Evolutionary conservation across 2,888 invertebrate genomes (phyloP).

Genomic region (Drosophila borealis): DNA sequence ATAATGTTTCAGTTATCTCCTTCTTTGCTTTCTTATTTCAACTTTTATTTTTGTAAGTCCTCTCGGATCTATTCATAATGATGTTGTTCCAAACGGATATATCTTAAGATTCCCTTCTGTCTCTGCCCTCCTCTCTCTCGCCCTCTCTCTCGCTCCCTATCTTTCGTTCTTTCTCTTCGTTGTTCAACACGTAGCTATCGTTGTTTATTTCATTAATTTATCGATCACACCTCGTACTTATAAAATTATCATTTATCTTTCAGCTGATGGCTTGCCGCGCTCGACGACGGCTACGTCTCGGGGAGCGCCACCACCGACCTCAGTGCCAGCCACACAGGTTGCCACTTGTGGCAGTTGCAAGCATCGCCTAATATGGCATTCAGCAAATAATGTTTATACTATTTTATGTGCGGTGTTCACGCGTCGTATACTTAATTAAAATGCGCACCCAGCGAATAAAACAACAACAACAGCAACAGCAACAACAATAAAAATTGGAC

Average conservation of each 20-base stretch:
- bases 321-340: constrained; percentile 41
- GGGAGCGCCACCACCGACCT: constrained; percentile 22
- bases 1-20: no score
- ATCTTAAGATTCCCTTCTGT: background rate
- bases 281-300: background rate
- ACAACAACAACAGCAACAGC: constrained; percentile 7
- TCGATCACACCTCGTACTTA: constrained; percentile 50
- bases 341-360: constrained; percentile 42
- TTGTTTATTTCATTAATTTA: constrained; percentile 4
- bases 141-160: background rate
- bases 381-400: constrained; percentile 31
- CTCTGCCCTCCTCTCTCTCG: no score
- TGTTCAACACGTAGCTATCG: background rate
- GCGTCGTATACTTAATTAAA: constrained; percentile 65
- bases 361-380: constrained; percentile 41
- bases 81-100: no score
- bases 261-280: constrained; percentile 1
- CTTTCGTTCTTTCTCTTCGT: background rate
- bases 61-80: no score
- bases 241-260: constrained; percentile 11
- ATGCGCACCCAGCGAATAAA: constrained; percentile 50
- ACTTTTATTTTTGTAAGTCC: no score
- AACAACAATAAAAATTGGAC: constrained; percentile 18
- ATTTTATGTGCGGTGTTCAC: constrained; percentile 43
- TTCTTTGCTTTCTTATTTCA: no score